phyloP scores from a whole-genome alignment of 2,113 vertebrate genomes.

The Podarcis cretensis region DNA sequence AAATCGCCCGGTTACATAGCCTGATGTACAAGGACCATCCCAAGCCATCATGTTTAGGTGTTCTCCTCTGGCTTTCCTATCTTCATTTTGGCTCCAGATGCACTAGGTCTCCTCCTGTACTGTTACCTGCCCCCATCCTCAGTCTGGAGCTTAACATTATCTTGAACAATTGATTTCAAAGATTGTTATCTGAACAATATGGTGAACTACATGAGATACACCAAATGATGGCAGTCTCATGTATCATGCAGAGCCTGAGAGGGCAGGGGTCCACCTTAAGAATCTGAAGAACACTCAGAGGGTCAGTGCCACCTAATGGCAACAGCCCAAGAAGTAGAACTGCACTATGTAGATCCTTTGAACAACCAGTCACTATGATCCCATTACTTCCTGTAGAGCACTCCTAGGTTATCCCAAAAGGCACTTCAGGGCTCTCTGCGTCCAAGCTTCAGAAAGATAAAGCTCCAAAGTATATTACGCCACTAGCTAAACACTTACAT shows the following conservation, averaged over 20 bases:
- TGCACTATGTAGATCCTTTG: neutral
- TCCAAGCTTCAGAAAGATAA: slow-evolving; percentile 10
- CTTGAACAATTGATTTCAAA: neutral
- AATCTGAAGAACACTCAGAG: neutral
- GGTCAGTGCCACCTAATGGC: neutral
- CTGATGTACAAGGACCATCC: neutral
- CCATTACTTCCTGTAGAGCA: slow-evolving; percentile 42
- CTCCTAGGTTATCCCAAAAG: slow-evolving; percentile 55
- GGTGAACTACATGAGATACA: neutral
- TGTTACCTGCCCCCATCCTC: neutral
- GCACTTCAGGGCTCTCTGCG: slow-evolving; percentile 73
- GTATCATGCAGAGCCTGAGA: neutral
- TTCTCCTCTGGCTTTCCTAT: neutral
- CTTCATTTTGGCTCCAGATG: neutral
- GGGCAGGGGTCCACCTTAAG: neutral
- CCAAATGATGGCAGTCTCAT: neutral
- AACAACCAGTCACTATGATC: slow-evolving; percentile 2
- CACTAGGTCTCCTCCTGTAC: neutral
- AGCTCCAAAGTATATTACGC: neutral
- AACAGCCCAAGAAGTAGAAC: neutral
- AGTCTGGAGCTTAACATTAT: neutral
- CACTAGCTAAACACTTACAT: neutral
- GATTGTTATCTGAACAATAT: neutral
- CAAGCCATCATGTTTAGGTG: neutral
- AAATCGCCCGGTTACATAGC: neutral